Percentiles rank a stretch among this genome's conserved stretches.
These are phyloP conservation scores for Xenopus tropicalis DNA, from an alignment of 2,113 vertebrate genomes.

Conservation along the genomic window UCB_Xtro_10.0 CM004452.2:30530501-30531000, in stretches of 20 bases:
- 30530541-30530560: constrained; percentile 60
- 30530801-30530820: constrained; percentile 48
- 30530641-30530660: constrained; percentile 54
- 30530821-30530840: background rate
- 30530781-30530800: constrained; percentile 60
- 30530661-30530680: constrained; percentile 44
- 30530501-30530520: constrained; percentile 61
- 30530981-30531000: constrained; percentile 19
- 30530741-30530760: constrained; percentile 48
- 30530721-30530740: constrained; percentile 58
- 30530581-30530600: constrained; percentile 59
- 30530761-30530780: constrained; percentile 61
- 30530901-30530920: constrained; percentile 21
- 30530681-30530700: constrained; percentile 54
- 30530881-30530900: constrained; percentile 13
- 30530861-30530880: constrained; percentile 7
- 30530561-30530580: constrained; percentile 69
- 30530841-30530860: background rate
- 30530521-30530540: constrained; percentile 60
- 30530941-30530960: constrained; percentile 1
- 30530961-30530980: constrained; percentile 31
- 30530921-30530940: constrained; percentile 1
- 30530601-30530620: constrained; percentile 69
- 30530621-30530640: constrained; percentile 67
- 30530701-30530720: constrained; percentile 59